Conservation (phyloP, 1,140 invertebrate species). For the Diprion similis region DNA sequence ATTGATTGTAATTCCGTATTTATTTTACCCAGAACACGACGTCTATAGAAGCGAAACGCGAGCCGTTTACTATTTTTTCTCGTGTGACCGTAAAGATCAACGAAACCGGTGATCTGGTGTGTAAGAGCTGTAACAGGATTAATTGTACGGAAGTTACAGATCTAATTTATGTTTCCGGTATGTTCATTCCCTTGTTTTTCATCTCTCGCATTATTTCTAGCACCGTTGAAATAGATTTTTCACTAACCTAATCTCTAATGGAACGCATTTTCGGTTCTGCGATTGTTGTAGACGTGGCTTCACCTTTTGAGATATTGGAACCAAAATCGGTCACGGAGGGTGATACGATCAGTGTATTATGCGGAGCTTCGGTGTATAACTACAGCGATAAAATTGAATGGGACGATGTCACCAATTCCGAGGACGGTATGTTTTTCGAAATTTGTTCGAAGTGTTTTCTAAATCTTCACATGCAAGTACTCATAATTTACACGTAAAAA, state of each 20-base stretch:
- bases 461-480: conserved; percentile 15
- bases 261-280: conserved; percentile 30
- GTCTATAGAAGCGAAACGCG: neutral
- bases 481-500: neutral
- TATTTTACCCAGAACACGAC: conserved; percentile 23
- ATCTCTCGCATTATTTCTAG: neutral
- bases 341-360: conserved; percentile 62
- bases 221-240: conserved; percentile 29
- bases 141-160: conserved; percentile 37
- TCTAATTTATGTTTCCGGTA: conserved; percentile 46
- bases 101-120: conserved; percentile 40
- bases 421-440: conserved; percentile 32
- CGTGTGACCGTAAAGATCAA: conserved; percentile 27
- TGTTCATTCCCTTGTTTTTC: conserved; percentile 14
- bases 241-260: conserved; percentile 36
- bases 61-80: conserved; percentile 21
- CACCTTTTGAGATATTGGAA: conserved; percentile 51
- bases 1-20: conserved; percentile 19
- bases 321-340: conserved; percentile 56
- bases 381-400: conserved; percentile 58
- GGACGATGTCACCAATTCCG: conserved; percentile 35
- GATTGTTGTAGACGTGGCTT: conserved; percentile 40
- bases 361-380: conserved; percentile 65
- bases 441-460: conserved; percentile 22
- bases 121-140: conserved; percentile 39